Conservation (phyloP, 2,113 vertebrate genomes). For the Mystacornis crossleyi region DNA sequence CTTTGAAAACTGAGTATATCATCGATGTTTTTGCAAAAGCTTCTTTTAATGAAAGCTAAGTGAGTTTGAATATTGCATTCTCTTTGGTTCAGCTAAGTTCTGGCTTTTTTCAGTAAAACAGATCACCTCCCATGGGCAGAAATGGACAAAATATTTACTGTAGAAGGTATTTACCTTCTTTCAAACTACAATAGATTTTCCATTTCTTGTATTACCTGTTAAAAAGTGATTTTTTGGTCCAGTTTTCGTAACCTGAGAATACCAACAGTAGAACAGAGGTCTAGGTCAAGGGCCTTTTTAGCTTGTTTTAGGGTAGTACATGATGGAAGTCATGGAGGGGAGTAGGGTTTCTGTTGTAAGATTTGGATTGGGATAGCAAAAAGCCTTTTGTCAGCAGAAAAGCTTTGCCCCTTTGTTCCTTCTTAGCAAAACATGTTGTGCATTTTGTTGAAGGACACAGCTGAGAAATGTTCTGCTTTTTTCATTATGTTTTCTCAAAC, state of each 20-base stretch:
- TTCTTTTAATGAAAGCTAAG: not conserved
- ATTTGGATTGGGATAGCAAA: not conserved
- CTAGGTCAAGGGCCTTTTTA: not conserved
- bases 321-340: not conserved
- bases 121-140: not conserved
- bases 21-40: not conserved
- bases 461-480: constrained; percentile 6
- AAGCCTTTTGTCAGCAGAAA: not conserved
- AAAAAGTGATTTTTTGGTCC: not conserved
- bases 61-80: not conserved
- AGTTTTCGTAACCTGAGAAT: not conserved
- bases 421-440: not conserved
- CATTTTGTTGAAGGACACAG: not conserved
- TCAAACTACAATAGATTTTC: not conserved
- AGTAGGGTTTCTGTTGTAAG: not conserved
- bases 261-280: not conserved
- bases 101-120: not conserved
- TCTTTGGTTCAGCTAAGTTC: not conserved
- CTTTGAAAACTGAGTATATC: not conserved
- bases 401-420: not conserved
- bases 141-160: not conserved
- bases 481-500: not conserved
- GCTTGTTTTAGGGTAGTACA: not conserved
- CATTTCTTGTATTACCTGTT: not conserved
- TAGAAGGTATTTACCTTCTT: not conserved